Evolutionary conservation across 2,113 vertebrate species (phyloP).

Genomic region (Seriola quinqueradiata): DNA sequence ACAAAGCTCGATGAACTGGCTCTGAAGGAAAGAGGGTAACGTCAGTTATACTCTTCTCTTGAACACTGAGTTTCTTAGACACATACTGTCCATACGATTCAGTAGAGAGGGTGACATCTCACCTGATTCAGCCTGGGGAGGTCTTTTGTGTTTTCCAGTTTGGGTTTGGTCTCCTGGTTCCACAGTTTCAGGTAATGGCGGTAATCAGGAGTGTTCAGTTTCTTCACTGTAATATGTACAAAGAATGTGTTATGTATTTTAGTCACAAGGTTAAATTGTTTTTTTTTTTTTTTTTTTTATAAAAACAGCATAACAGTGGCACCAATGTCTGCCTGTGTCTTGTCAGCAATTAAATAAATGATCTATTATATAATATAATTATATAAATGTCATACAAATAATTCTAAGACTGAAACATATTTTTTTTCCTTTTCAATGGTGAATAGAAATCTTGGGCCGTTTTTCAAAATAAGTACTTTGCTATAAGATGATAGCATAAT

Average conservation of each 20-base stretch:
- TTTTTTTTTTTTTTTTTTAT: no score
- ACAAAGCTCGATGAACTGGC: conserved; percentile 97
- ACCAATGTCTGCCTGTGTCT: neutral
- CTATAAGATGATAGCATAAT: no score
- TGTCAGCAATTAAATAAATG: no score
- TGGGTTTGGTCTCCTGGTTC: conserved; percentile 92
- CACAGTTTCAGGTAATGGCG: conserved; percentile 94
- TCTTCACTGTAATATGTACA: conserved; percentile 87
- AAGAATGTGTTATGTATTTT: neutral
- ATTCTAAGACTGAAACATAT: no score
- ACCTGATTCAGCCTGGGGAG: conserved; percentile 97
- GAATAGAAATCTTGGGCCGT: no score
- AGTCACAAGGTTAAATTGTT: neutral
- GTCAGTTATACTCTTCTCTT: neutral
- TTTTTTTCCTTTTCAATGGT: no score
- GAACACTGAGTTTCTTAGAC: neutral
- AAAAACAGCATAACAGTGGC: neutral
- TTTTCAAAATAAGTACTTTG: no score
- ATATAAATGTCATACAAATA: no score
- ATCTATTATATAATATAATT: no score
- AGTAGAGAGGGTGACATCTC: neutral
- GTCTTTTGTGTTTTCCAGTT: conserved; percentile 90
- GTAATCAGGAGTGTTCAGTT: conserved; percentile 90
- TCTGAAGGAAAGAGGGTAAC: conserved; percentile 78
- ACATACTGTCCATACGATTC: accelerated